Evolutionary conservation across 1,140 invertebrate genomes (phyloP), one percentile per base, ranked within the genome.

Genomic region (Zaprionus nigranus): DNA sequence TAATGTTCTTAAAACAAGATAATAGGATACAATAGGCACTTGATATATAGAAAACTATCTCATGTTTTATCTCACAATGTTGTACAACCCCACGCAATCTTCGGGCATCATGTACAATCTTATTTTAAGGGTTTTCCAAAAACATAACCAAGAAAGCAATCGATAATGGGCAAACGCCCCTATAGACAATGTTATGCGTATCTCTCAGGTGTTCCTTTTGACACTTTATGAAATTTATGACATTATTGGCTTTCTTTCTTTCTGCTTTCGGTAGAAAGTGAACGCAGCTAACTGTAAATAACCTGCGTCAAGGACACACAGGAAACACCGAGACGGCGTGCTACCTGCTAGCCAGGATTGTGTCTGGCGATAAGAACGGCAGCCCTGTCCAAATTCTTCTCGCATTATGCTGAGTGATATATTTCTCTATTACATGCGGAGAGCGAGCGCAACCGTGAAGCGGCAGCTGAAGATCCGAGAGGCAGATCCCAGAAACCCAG

Each of bases 151-250:
- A 3, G 17, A 54, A 49, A 30, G 34, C 74, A 9, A 40, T 62
- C 58, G 70, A 77, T 77, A 77, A 78, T 69, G 22, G 46, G 20
- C 46, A 58, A 82, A 90, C 78, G 85, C 81, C 85, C 85, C 71
- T 83, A 77, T 80, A 40, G 51, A 62, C 57, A 69, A 12, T 56
- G 26, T 34, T 56, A 13, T 57, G 12, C 12, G 46, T 36, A 13
- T 46, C 17, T 57, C 67, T 90, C 85, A 88, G 85, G 85, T 88
- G 85, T 88, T 76, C 78, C 72, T 82, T 90, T 82, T 88, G 85
- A 90, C 85, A 88, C 85, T 88, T 88, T 88, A 88, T 88, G 85
- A 88, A 88, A 88, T 88, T 88, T 88, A 88, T 88, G 85, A 90
- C 81, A 90, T 90, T 88, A 87, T 87, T 87, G 75, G 78, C 59